phyloP scores from a whole-genome alignment of 1,140 invertebrate species.

The Patella vulgata region DNA sequence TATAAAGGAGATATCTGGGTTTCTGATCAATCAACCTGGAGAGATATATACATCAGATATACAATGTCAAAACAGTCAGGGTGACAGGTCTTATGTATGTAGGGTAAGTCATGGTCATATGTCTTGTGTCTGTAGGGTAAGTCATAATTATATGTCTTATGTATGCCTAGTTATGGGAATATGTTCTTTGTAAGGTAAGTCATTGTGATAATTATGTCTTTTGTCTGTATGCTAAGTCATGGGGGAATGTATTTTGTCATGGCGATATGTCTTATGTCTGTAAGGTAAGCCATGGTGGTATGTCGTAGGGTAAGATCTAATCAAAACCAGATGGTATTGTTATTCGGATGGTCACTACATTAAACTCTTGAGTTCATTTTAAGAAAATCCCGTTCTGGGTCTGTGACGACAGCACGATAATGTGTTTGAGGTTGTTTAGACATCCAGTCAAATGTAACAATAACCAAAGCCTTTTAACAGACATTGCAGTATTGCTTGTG shows the following conservation, averaged over 20 bases:
- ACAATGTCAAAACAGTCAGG: slow-evolving; percentile 38
- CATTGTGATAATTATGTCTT: background rate
- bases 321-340: no score
- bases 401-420: no score
- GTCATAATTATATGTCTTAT: background rate
- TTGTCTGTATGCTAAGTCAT: background rate
- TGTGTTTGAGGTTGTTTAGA: no score
- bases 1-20: slow-evolving; percentile 23
- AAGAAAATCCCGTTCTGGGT: no score
- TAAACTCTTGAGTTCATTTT: no score
- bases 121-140: background rate
- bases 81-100: slow-evolving; percentile 36
- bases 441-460: no score
- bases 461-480: no score
- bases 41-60: slow-evolving; percentile 29
- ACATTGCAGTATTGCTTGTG: no score
- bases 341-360: no score
- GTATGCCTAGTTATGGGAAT: no score
- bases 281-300: background rate
- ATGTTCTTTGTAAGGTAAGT: background rate
- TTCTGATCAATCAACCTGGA: slow-evolving; percentile 28
- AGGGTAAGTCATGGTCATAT: slow-evolving; percentile 14
- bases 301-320: background rate
- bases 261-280: background rate
- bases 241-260: background rate